phyloP scores from a whole-genome alignment of 1,140 invertebrate species.

The Drosophila triauraria region DNA sequence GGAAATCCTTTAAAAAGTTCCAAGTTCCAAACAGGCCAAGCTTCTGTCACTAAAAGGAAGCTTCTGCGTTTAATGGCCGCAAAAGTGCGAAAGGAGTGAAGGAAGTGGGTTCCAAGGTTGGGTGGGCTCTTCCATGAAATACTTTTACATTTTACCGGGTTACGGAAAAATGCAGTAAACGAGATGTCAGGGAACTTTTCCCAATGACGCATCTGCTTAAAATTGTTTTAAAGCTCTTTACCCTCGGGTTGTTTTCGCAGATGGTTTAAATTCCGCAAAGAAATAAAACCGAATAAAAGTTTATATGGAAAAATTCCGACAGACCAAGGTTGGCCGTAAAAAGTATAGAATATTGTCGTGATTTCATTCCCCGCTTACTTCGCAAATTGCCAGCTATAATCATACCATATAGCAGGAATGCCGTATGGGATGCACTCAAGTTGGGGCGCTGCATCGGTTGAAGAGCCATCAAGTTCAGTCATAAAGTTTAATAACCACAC shows the following conservation, averaged over 20 bases:
- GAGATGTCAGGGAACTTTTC: conserved; percentile 1
- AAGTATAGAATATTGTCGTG: neutral
- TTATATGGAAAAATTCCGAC: neutral
- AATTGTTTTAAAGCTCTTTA: neutral
- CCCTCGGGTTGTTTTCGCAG: neutral
- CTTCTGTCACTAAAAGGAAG: conserved; percentile 19
- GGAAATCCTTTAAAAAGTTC: conserved; percentile 39
- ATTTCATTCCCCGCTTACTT: neutral
- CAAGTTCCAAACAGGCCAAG: conserved; percentile 13
- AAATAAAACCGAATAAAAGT: neutral
- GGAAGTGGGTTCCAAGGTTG: conserved; percentile 9
- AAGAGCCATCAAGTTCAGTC: conserved; percentile 25
- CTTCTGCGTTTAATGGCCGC: conserved; percentile 23
- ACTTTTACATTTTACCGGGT: conserved; percentile 8
- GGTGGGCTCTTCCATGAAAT: conserved; percentile 2
- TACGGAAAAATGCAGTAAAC: conserved; percentile 8
- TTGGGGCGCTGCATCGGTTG: neutral
- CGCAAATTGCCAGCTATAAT: conserved; percentile 1
- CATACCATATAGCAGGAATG: neutral
- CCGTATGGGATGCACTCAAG: conserved; percentile 14
- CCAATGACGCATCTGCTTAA: neutral
- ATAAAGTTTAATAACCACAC: conserved; percentile 41
- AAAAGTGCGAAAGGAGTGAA: conserved; percentile 7
- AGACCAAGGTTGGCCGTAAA: neutral
- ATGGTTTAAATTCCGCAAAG: neutral